A percentile compares a stretch with the other conserved stretches of the same genome.
Evolutionary conservation across 2,888 invertebrate species (phyloP).

Genomic region (Polymixis lichenea): DNA sequence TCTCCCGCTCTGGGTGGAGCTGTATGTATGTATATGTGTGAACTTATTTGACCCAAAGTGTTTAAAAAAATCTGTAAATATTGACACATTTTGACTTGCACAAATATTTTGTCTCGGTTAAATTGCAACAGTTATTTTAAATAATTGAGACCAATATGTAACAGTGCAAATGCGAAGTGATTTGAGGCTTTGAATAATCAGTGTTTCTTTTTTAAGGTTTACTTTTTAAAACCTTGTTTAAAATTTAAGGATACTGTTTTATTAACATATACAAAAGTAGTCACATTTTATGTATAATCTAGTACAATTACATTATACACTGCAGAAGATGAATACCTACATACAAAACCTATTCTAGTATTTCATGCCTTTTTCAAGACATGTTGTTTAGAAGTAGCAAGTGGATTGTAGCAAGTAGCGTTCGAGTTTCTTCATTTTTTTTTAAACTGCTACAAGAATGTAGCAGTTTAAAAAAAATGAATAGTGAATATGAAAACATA

Average conservation of each 20-base stretch:
- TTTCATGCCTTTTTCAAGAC: neutral
- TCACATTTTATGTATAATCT: constrained; percentile 7
- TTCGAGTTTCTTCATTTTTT: neutral
- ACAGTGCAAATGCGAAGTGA: neutral
- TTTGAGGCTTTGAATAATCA: neutral
- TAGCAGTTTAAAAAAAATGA: no score
- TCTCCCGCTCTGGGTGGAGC: no score
- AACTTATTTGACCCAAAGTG: neutral
- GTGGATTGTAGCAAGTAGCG: neutral
- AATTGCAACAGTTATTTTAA: neutral
- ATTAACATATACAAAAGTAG: no score
- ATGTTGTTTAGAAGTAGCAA: neutral
- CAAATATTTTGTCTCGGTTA: neutral
- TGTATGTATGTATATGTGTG: neutral
- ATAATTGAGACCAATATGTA: neutral
- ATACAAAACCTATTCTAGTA: neutral
- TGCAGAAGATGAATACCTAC: neutral
- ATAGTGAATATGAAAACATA: no score
- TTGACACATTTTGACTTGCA: no score
- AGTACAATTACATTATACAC: neutral
- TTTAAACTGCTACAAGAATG: no score
- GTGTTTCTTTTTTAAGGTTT: neutral
- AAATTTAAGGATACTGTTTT: neutral
- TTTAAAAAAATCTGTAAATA: no score
- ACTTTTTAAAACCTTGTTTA: neutral